phyloP scores from a whole-genome alignment of 1,140 invertebrate species.

The Pseudobourletiella spinata region DNA sequence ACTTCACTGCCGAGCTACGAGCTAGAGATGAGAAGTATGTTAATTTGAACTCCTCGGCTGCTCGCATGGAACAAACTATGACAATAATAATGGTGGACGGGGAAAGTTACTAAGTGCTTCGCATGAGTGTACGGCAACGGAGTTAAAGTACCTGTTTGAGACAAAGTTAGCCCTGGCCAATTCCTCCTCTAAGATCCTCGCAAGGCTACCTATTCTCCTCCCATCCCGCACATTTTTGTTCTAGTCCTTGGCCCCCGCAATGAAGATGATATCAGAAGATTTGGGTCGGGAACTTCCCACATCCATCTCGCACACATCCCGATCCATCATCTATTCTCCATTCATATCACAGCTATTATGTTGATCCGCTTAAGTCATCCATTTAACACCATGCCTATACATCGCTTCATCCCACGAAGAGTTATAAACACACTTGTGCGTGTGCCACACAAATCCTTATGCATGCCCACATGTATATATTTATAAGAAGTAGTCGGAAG shows the following conservation, averaged over 20 bases:
- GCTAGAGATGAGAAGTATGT: too few species aligned
- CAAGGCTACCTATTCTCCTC: constrained; percentile 56
- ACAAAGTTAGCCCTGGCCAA: constrained; percentile 50
- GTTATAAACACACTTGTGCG: background rate
- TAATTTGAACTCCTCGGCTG: too few species aligned
- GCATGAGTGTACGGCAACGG: background rate
- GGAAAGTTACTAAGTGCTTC: background rate
- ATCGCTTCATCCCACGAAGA: background rate
- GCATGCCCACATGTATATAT: background rate
- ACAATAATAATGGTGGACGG: background rate
- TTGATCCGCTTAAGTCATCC: background rate
- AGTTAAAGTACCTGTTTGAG: constrained; percentile 52
- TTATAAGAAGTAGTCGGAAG: background rate
- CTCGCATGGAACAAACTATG: background rate
- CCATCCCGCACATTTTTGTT: constrained; percentile 56
- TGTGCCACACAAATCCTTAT: background rate
- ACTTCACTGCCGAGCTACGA: too few species aligned
- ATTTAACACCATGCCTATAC: too few species aligned
- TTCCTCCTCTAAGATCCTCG: constrained; percentile 57
- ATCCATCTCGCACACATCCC: constrained; percentile 44
- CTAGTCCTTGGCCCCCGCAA: constrained; percentile 75
- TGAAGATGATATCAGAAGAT: constrained; percentile 75
- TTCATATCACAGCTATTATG: constrained; percentile 41
- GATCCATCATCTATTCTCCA: constrained; percentile 59
- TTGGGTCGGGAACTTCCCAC: constrained; percentile 42